phyloP scores from a whole-genome alignment of 2,797 vertebrate species.

The Poecile montanus region DNA sequence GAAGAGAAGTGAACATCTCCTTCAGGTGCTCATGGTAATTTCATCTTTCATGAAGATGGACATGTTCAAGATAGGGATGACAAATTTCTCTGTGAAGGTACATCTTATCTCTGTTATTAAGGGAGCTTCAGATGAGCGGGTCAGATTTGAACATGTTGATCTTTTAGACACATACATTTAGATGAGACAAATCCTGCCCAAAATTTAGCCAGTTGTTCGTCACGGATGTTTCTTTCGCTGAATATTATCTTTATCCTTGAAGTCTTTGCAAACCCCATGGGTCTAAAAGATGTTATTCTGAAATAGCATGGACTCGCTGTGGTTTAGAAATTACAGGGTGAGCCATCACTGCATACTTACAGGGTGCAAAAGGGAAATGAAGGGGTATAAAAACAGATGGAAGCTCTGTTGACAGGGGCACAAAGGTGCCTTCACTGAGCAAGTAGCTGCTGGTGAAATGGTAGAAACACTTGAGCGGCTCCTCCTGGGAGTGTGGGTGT shows the following conservation, averaged over 20 bases:
- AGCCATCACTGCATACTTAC: neutral
- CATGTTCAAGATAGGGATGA: neutral
- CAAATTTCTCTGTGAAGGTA: neutral
- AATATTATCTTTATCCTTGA: neutral
- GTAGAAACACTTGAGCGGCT: neutral
- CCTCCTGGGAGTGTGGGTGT: neutral
- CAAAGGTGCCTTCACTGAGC: neutral
- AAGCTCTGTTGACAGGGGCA: neutral
- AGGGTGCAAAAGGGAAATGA: neutral
- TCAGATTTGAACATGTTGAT: neutral
- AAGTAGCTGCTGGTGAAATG: neutral
- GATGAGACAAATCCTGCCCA: neutral
- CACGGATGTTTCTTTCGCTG: neutral
- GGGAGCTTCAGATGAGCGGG: neutral
- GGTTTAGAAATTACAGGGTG: neutral
- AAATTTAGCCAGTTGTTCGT: neutral
- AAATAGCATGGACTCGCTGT: neutral
- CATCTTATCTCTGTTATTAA: neutral
- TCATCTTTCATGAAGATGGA: neutral
- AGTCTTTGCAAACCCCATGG: fast-evolving
- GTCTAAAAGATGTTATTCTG: neutral
- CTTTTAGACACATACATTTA: neutral
- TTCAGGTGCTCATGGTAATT: neutral
- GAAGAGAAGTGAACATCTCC: neutral
- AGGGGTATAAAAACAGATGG: neutral